phyloP scores from a whole-genome alignment of 2,113 vertebrate species.

The Megalops atlanticus region DNA sequence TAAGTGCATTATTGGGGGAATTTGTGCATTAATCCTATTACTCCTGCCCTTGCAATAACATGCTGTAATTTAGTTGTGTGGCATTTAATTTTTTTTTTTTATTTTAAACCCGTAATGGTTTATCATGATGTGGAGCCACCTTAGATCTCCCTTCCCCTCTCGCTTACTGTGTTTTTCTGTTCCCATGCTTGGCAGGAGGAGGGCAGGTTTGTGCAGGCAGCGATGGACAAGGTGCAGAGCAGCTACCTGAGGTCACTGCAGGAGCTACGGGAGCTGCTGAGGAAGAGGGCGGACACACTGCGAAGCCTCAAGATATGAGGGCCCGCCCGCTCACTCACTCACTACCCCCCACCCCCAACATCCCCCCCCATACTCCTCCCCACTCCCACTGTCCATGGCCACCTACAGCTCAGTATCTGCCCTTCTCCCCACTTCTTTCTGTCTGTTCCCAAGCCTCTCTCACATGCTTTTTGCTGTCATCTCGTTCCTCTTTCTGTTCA shows the following conservation, averaged over 20 bases:
- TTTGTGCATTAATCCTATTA: no score
- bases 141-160: no score
- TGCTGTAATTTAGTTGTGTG: no score
- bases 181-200: slow-evolving; percentile 76
- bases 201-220: slow-evolving; percentile 81
- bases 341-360: not conserved
- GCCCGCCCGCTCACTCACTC: not conserved
- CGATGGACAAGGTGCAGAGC: slow-evolving; percentile 90
- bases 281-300: slow-evolving; percentile 88
- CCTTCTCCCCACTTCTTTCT: not conserved
- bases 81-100: no score
- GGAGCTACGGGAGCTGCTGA: slow-evolving; percentile 91
- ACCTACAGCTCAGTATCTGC: not conserved
- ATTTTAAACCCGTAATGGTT: no score
- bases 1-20: no score
- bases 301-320: slow-evolving; percentile 92
- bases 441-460: not conserved
- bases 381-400: no score
- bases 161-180: not conserved
- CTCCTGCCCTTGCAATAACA: no score
- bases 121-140: no score
- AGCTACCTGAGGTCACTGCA: slow-evolving; percentile 94
- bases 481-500: no score
- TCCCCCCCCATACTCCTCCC: slow-evolving; percentile 21
- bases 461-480: no score